Evolutionary conservation across 2,888 invertebrate genomes (phyloP), one percentile per base, ranked within the genome.

Genomic region (Sisyra terminalis): DNA sequence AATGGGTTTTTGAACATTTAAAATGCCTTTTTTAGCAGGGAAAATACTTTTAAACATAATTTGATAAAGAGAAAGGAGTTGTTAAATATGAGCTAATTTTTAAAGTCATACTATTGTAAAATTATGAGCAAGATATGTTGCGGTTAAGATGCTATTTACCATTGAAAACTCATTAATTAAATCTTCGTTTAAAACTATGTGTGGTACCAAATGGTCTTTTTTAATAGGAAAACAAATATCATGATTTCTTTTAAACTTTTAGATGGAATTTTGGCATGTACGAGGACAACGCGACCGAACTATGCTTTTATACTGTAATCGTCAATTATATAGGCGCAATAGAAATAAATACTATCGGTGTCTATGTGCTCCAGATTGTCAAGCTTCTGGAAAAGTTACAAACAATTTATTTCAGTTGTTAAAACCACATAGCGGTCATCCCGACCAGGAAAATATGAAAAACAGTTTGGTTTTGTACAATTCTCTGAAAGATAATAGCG

Each of bases 311-410:
- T 34, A 42, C 29, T 35, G 35, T 9, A 14, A 42, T 24, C 13
- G 35, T 10, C 42, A 42, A 17, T 42, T 42, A n/a, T 42, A 42
- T 34, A 35, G 14, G 15, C 17, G 35, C 24, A 42, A 35, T 35
- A 11, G 36, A 29, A 15, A 14, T 11, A 35, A 35, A 16, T 42
- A 42, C n/a, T 42, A 42, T n/a, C 17, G 42, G 24, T 42, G 42
- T 11, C 35, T 34, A 9, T 42, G 34, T 24, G 18, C 16, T 35
- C 42, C 42, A 18, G 11, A 34, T n/a, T 42, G 42, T 34, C n/a
- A 15, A 9, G 42, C 35, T 24, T 42, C 36, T 8, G 42, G 42
- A 9, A 14, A 14, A 10, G 8, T 34, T 15, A 18, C 17, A 10
- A 35, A 14, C 11, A 13, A 42, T 35, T 17, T 35, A 15, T 42